Conservation (phyloP, 2,888 invertebrate genomes). For the Autographa gamma region DNA sequence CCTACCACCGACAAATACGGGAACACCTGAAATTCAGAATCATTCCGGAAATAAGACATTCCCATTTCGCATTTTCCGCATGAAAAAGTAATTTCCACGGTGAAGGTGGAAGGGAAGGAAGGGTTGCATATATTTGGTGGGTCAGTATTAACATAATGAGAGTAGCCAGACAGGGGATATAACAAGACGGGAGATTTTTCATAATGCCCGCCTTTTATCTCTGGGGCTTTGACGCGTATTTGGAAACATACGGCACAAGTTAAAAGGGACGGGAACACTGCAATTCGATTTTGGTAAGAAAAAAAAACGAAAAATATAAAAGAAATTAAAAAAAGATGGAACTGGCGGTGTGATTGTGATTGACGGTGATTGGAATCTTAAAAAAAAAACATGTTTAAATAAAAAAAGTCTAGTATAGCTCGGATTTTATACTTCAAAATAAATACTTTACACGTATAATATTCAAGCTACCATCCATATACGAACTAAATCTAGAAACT, state of each 20-base stretch:
- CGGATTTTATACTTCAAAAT: too few relatives aligned
- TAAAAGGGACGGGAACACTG: neutral
- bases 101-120: constrained; percentile 40
- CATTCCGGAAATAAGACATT: constrained; percentile 23
- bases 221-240: constrained; percentile 35
- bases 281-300: neutral
- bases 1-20: neutral
- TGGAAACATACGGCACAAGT: constrained; percentile 28
- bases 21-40: neutral
- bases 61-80: constrained; percentile 21
- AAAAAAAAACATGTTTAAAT: too few relatives aligned
- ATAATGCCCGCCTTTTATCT: constrained; percentile 58
- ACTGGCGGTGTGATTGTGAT: too few relatives aligned
- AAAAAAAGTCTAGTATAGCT: too few relatives aligned
- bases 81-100: constrained; percentile 29
- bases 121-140: constrained; percentile 51
- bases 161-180: constrained; percentile 51
- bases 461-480: too few relatives aligned
- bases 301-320: too few relatives aligned
- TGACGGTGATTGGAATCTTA: too few relatives aligned
- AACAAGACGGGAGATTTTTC: constrained; percentile 62
- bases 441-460: too few relatives aligned
- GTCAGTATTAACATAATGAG: constrained; percentile 60
- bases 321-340: too few relatives aligned
- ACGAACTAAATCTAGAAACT: too few relatives aligned